phyloP scores from a whole-genome alignment of 2,888 invertebrate genomes.

The Drosophila nr. medialis region DNA sequence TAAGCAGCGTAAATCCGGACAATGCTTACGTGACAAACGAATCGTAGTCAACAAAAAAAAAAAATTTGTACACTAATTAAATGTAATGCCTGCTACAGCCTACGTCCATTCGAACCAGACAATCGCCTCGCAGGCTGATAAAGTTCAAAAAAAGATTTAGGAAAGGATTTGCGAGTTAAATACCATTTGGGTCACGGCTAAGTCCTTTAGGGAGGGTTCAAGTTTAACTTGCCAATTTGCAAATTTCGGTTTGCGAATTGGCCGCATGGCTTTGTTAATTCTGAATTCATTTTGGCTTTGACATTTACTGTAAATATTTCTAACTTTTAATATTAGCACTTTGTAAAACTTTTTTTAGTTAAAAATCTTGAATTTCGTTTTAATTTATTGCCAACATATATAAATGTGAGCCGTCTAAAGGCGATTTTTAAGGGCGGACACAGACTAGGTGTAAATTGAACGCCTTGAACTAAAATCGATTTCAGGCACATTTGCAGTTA shows the following conservation, averaged over 20 bases:
- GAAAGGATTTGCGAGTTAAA: conserved; percentile 1
- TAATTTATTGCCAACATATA: background rate
- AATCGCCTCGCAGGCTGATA: background rate
- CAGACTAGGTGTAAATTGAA: conserved; percentile 21
- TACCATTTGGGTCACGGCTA: background rate
- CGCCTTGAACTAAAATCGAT: conserved; percentile 58
- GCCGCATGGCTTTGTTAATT: background rate
- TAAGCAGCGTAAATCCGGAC: conserved; percentile 72
- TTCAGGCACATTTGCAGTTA: conserved; percentile 32
- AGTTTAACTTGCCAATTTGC: conserved; percentile 3
- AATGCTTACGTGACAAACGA: conserved; percentile 67
- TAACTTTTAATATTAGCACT: background rate
- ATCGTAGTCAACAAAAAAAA: conserved; percentile 6
- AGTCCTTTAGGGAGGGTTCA: conserved; percentile 2
- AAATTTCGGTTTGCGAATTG: background rate
- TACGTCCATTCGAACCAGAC: conserved; percentile 2
- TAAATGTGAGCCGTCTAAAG: background rate
- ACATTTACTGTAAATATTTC: background rate
- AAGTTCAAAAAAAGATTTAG: conserved; percentile 7
- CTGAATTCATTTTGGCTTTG: background rate
- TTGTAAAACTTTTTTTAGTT: background rate
- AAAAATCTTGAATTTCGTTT: background rate
- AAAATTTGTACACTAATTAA: conserved; percentile 66
- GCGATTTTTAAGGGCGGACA: background rate
- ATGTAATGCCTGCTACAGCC: conserved; percentile 37